Conservation (phyloP, 2,888 invertebrate species). For the Drosophila crucigera region DNA sequence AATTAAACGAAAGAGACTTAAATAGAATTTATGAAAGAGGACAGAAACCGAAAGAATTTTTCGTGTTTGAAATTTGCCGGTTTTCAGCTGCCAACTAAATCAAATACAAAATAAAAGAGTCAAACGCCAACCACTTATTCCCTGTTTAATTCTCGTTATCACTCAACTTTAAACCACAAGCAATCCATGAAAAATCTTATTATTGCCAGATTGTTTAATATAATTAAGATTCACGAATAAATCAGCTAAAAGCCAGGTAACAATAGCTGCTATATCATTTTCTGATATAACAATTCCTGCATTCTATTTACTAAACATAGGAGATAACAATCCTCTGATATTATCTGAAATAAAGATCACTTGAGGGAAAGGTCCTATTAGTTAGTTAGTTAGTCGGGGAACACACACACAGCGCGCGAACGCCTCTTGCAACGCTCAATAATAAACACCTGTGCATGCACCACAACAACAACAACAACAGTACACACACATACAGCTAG, state of each 20-base stretch:
- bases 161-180: background rate
- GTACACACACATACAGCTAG: background rate
- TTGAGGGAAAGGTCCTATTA: background rate
- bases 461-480: background rate
- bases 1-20: background rate
- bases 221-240: background rate
- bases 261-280: background rate
- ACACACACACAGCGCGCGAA: constrained; percentile 5
- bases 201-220: background rate
- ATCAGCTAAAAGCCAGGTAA: background rate
- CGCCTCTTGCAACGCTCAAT: constrained; percentile 19
- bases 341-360: background rate
- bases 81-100: background rate
- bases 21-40: background rate
- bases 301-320: background rate
- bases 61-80: background rate
- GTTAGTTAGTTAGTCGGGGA: background rate
- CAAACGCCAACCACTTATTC: background rate
- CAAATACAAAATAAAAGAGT: background rate
- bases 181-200: background rate
- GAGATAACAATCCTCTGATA: background rate
- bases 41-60: background rate
- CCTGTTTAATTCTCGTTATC: background rate
- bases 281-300: background rate
- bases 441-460: constrained; percentile 43